Base-by-base conservation (phyloP, 2,888 invertebrate genomes). In the Anthrax anthrax region DNA sequence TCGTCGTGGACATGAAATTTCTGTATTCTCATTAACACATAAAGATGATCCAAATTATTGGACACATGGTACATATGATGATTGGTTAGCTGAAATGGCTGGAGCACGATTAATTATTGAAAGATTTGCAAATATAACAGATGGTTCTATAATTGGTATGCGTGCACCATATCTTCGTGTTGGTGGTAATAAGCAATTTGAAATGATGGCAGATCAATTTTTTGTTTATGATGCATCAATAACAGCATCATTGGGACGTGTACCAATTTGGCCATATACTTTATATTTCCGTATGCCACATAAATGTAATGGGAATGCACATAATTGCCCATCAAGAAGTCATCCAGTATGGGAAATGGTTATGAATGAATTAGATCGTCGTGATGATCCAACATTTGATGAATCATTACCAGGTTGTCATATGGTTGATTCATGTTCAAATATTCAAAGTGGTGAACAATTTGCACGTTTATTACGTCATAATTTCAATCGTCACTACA, bases 291-390 rank as follows among this genome's bases (percentile, higher is more conserved):
- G 90, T 52, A 90, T 94, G 87, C 90, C 92, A 1, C 92, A 94
- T 72, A 90, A 87, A 66, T 92, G 92, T 66, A 89, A 89, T 66
- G 90, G 90, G 52, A 92, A 92, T 64, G 89, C 89, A 16, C 89
- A 89, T 63, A 91, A 91, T 66, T 92, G 92, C 60, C 92, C 92
- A 18, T 85, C 85, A 42, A 73, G 84, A 63, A 86, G 86, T 59
- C 91, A 92, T 60, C 90, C 91, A 23, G 88, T 92, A 38, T 92
- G 92, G 92, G 92, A 92, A 71, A 91, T 92, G 81, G 91, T 91
- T 44, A 89, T 92, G 88, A 92, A 92, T 64, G 92, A 92, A 65
- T 70, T 92, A 56, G 91, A 92, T 70, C 80, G 91, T 66, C 79
- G 92, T 67, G 91, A 92, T 65, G 91, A 92, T 61, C 91, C 91